Base-by-base conservation (phyloP, 2,888 invertebrate genomes). In the Microplitis manilae region DNA sequence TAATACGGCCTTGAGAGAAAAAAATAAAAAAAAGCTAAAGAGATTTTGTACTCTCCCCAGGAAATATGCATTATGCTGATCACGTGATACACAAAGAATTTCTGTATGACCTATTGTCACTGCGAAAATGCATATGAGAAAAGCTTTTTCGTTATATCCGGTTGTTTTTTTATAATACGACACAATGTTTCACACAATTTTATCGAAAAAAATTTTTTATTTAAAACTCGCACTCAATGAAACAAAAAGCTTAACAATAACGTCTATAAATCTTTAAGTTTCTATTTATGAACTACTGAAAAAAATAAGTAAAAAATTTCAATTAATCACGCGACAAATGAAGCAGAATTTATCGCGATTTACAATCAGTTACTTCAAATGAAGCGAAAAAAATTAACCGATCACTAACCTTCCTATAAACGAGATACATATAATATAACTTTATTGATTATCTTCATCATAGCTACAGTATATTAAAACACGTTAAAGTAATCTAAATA, bases 41-140 rank as follows among this genome's bases (percentile, higher is more conserved):
- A 65, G 60, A 73, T 74, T 41, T 77, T 79, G 78, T 69, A 81
- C 68, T 62, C 69, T 80, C 67, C 75, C 68, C 39, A 73, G 59
- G 75, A 73, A 73, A 79, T 75, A 73, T 76, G 76, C 76, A 78
- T 77, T 76, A 77, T 75, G 77, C 73, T 75, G 76, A 75, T 67
- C 75, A 73, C 75, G 75, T 76, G 65, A 77, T 65, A 73, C 69
- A 76, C 76, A 75, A 72, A 64, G 61, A 75, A 70, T 67, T 69
- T 50, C 9, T 59, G 9, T 69, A 73, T 62, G 68, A 7, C 9
- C n/a, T 39, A 65, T 75, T 76, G 71, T 74, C 70, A 38, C 2
- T 6, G 67, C 62, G 59, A 40, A 75, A 68, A 75, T 50, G 50
- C 9, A 17, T 59, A 61, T 15, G n/a, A 40, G 59, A 7, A 59